Conservation (phyloP, 2,113 vertebrate species). For the Atherinomorus stipes region DNA sequence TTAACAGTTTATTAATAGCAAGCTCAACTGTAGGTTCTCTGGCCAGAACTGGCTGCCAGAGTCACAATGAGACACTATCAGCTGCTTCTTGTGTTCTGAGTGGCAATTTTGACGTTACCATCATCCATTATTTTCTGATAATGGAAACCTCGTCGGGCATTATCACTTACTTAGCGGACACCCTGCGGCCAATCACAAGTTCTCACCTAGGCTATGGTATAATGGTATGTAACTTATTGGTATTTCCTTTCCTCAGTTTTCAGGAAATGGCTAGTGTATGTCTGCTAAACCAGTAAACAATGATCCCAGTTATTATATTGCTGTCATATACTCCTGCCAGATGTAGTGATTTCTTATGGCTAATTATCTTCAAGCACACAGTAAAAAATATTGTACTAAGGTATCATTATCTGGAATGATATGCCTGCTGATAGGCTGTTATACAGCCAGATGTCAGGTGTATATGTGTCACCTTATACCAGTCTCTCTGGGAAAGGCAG, state of each 20-base stretch:
- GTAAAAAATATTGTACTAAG: slow-evolving; percentile 2
- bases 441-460: slow-evolving; percentile 55
- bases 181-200: too few species aligned
- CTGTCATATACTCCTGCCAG: neutral
- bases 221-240: too few species aligned
- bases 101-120: too few species aligned
- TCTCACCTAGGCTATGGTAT: too few species aligned
- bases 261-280: neutral
- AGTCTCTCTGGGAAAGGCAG: slow-evolving; percentile 43
- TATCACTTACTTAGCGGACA: too few species aligned
- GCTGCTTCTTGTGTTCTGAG: too few species aligned
- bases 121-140: too few species aligned
- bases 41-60: too few species aligned
- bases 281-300: neutral
- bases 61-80: too few species aligned
- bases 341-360: slow-evolving; percentile 4
- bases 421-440: slow-evolving; percentile 46
- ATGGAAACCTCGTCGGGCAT: too few species aligned
- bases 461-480: slow-evolving; percentile 36
- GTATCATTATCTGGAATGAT: slow-evolving; percentile 44
- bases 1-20: too few species aligned
- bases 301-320: slow-evolving; percentile 1
- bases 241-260: neutral
- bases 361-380: neutral
- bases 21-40: too few species aligned